Conservation (phyloP, 2,797 vertebrate species). For the Labroides dimidiatus region DNA sequence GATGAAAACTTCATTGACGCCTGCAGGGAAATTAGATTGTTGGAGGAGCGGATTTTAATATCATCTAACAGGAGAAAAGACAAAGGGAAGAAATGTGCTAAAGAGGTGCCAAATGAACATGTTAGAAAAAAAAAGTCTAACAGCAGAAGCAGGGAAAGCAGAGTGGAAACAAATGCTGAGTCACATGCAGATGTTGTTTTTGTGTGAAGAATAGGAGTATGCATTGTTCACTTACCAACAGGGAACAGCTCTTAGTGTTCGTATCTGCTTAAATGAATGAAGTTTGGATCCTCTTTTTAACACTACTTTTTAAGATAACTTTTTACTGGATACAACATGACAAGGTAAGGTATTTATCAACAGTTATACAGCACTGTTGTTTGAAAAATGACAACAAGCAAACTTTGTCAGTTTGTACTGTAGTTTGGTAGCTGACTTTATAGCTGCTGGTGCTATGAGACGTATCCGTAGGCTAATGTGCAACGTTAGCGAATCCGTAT, state of each 20-base stretch:
- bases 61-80: constrained; percentile 7
- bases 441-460: no score
- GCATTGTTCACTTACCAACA: constrained; percentile 4
- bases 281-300: no score
- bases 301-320: no score
- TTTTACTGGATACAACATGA: no score
- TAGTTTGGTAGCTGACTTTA: no score
- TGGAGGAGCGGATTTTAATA: constrained; percentile 19
- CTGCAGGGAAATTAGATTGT: constrained; percentile 22
- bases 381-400: no score
- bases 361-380: no score
- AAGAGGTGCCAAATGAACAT: constrained; percentile 5
- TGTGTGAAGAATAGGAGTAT: neutral
- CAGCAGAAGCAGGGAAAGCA: neutral
- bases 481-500: no score
- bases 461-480: no score
- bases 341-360: no score
- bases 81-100: constrained; percentile 1
- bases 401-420: no score
- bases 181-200: neutral
- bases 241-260: neutral
- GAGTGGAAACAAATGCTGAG: neutral
- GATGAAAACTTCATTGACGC: constrained; percentile 49
- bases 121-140: neutral
- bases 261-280: constrained; percentile 2